Evolutionary conservation across 2,113 vertebrate genomes (phyloP), one percentile per base, ranked within the genome.

Genomic region (Pseudopodoces humilis): DNA sequence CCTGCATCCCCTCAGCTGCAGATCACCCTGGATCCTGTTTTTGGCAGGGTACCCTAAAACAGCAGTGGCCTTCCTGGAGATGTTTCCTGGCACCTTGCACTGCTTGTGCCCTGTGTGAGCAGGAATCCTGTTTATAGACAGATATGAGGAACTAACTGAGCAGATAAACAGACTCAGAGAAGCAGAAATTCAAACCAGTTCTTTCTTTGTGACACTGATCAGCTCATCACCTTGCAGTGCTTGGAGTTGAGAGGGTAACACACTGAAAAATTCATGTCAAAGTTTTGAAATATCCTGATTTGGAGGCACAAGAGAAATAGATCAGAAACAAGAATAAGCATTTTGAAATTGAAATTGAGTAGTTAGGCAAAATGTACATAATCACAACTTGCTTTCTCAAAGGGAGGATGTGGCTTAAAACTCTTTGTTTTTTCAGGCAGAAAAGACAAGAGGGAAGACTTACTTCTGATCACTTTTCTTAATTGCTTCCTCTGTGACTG

Each of bases 331-430:
- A 53, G 41, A 93, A 56, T 31, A 52, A 85, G 22, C n/a, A 62
- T 85, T 82, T 79, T 79, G 74, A 91, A 91, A 77, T 52, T 81
- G 50, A 83, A 84, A 85, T 44, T 30, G 49, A 79, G 82, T 64
- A 65, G 59, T 88, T 76, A 77, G 68, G 78, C 41, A 65, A 90
- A 88, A 72, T 0, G 6, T 24, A 41, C 30, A 53, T 39, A 39
- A 49, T 64, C 52, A 52, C 22, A 63, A 23, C 49, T 60, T 79
- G 31, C 1, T 90, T 86, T 86, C 86, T 90, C 78, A 62, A 62
- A 88, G 88, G 49, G n/a, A 91, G 58, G 85, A 87, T 83, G 70
- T 82, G 78, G 67, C 79, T 91, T 84, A 31, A 89, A 96, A 63
- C 30, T 76, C 67, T 44, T 44, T 91, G 14, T 90, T 93, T 94